Percentiles rank a stretch among this genome's conserved stretches.
Conservation (phyloP, 1,140 invertebrate genomes). For the Luehdorfia chinensis region DNA sequence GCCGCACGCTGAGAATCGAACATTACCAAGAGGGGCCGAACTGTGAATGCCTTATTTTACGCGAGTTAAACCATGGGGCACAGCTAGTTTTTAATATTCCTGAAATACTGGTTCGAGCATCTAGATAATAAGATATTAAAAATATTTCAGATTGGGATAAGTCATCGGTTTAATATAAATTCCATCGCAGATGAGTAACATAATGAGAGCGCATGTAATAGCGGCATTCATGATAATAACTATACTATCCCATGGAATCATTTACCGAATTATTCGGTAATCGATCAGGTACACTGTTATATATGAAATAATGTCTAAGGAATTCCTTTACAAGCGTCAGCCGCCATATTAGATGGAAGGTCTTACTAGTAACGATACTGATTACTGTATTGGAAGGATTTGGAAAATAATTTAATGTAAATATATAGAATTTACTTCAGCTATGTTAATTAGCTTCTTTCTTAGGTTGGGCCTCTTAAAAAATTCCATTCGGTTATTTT, state of each 20-base stretch:
- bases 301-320: conserved; percentile 44
- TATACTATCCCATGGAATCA: conserved; percentile 48
- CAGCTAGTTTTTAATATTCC: no score
- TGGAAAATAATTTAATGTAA: conserved; percentile 35
- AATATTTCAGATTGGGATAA: no score
- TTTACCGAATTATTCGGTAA: conserved; percentile 68
- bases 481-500: neutral
- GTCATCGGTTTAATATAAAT: conserved; percentile 3
- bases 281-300: conserved; percentile 48
- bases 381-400: conserved; percentile 12
- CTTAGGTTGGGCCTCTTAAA: neutral
- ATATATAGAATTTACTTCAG: conserved; percentile 39
- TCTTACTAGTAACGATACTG: conserved; percentile 1
- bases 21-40: no score
- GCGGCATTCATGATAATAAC: conserved; percentile 46
- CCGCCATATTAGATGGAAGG: neutral
- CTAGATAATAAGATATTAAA: no score
- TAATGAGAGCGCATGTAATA: conserved; percentile 40
- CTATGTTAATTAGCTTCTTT: conserved; percentile 35
- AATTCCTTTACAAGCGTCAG: conserved; percentile 37
- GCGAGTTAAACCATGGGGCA: no score
- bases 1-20: no score
- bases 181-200: conserved; percentile 7
- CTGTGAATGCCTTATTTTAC: no score
- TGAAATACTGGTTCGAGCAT: no score